Evolutionary conservation across 2,113 vertebrate species (phyloP).

Genomic region (Psephotus haematonotus): DNA sequence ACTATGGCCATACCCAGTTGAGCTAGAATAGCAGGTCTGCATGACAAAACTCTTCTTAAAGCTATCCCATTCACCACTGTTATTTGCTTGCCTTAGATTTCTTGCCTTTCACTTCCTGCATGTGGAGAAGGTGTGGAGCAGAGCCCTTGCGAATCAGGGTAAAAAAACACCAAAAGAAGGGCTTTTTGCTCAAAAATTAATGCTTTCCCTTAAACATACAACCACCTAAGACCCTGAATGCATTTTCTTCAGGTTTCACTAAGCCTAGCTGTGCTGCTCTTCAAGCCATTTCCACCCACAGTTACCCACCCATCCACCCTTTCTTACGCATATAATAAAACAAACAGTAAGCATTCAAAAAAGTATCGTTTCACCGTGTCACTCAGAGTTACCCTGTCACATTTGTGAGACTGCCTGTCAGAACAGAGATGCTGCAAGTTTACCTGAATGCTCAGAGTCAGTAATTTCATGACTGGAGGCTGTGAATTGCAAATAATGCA

Average conservation of each 20-base stretch:
- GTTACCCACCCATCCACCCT: not conserved
- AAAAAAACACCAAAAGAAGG: not conserved
- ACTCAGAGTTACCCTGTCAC: not conserved
- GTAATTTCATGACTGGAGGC: constrained; percentile 65
- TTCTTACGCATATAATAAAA: not conserved
- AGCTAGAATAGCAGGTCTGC: constrained; percentile 58
- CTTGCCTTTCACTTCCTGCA: constrained; percentile 44
- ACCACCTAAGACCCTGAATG: not conserved
- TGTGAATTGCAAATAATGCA: constrained; percentile 68
- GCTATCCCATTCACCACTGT: constrained; percentile 14
- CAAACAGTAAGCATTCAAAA: not conserved
- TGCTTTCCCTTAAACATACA: not conserved
- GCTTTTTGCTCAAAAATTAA: not conserved
- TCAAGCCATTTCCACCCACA: not conserved
- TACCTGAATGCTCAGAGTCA: constrained; percentile 58
- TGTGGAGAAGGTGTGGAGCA: not conserved
- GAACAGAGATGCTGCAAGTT: constrained; percentile 56
- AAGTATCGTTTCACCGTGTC: not conserved
- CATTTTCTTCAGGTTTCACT: constrained; percentile 7
- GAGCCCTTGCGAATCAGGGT: not conserved
- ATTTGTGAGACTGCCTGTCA: constrained; percentile 37
- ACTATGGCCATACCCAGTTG: constrained; percentile 52
- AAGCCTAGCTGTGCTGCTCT: not conserved
- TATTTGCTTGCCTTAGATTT: constrained; percentile 52
- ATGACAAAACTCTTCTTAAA: constrained; percentile 62